Evolutionary conservation across 2,888 invertebrate species (phyloP).

Genomic region (Theodoxus fluviatilis): DNA sequence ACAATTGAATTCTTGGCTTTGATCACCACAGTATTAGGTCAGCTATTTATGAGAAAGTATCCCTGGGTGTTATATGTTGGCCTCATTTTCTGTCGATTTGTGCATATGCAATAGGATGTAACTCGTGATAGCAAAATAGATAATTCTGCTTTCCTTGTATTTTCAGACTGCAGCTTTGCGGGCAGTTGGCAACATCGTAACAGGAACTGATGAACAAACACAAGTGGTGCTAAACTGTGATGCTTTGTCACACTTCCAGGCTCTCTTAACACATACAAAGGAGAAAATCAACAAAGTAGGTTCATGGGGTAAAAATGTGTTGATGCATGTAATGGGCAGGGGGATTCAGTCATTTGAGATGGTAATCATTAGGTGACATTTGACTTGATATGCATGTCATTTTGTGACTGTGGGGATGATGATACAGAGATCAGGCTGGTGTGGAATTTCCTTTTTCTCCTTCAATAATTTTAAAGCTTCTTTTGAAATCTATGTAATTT

Average conservation of each 20-base stretch:
- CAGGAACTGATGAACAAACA: constrained; percentile 98
- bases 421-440: background rate
- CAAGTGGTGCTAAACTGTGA: constrained; percentile 96
- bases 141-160: background rate
- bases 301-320: background rate
- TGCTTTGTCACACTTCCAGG: constrained; percentile 92
- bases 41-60: too few species aligned
- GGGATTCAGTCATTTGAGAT: too few species aligned
- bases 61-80: too few species aligned
- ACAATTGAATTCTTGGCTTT: too few species aligned
- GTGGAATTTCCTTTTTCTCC: background rate
- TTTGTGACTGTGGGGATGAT: background rate
- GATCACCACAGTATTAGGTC: too few species aligned
- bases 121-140: too few species aligned
- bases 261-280: constrained; percentile 88
- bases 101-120: too few species aligned
- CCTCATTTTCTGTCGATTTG: too few species aligned
- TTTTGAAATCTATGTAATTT: background rate
- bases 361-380: too few species aligned
- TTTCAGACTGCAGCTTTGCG: constrained; percentile 91
- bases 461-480: background rate
- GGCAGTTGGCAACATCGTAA: constrained; percentile 98
- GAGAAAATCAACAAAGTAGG: constrained; percentile 94
- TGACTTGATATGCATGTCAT: background rate
- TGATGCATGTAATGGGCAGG: background rate